Conservation (phyloP, 2,888 invertebrate species). For the Diachrysia chrysitis region DNA sequence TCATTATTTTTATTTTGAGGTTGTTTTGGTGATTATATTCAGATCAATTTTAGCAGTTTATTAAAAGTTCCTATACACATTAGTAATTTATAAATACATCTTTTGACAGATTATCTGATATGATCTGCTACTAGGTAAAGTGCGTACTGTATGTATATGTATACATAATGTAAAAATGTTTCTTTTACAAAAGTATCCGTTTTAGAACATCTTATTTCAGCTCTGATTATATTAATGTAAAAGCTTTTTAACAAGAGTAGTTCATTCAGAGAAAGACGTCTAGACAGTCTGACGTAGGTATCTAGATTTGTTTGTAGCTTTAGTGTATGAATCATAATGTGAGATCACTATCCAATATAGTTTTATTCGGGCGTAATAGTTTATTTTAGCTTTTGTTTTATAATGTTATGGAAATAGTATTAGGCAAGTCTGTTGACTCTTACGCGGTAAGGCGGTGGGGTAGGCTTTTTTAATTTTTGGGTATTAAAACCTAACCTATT, state of each 20-base stretch:
- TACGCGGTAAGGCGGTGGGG: too few species aligned
- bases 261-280: constrained; percentile 41
- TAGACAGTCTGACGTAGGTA: constrained; percentile 49
- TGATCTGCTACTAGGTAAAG: not conserved
- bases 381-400: not conserved
- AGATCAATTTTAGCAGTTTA: too few species aligned
- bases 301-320: constrained; percentile 24
- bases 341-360: constrained; percentile 8
- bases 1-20: not conserved
- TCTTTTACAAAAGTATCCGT: not conserved
- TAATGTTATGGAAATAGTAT: not conserved
- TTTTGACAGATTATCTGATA: not conserved
- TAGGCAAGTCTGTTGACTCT: too few species aligned
- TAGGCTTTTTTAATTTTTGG: too few species aligned
- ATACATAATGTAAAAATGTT: not conserved
- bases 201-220: not conserved
- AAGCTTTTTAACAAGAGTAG: constrained; percentile 12
- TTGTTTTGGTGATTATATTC: too few species aligned
- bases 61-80: too few species aligned
- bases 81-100: too few species aligned
- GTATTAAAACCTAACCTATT: too few species aligned
- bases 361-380: not conserved
- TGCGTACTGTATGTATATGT: not conserved
- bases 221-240: not conserved
- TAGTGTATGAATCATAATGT: constrained; percentile 19